These are phyloP conservation scores for Gephyroberyx darwinii DNA, from an alignment of 2,797 vertebrate genomes.

Conservation along the genomic window DNA sequence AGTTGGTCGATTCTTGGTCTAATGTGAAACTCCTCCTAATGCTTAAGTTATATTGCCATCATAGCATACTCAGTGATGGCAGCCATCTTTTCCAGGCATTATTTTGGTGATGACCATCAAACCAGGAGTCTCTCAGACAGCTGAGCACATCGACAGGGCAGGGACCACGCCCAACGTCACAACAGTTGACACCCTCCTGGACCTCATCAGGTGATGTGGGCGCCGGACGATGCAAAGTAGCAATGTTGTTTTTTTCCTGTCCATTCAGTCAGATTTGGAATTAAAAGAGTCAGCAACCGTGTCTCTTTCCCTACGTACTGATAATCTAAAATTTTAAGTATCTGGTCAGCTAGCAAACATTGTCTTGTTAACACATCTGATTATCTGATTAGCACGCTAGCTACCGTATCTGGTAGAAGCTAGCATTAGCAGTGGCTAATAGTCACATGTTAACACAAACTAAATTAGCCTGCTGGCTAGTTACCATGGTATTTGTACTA, in stretches of 20 bases:
- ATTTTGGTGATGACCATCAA: conserved; percentile 93
- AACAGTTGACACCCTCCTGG: conserved; percentile 93
- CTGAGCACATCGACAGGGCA: conserved; percentile 87
- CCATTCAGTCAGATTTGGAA: too few species aligned
- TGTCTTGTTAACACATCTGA: too few species aligned
- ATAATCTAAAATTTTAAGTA: too few species aligned
- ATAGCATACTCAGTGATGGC: not conserved
- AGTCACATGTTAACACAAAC: too few species aligned
- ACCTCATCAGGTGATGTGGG: conserved; percentile 85
- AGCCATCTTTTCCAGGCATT: conserved; percentile 82
- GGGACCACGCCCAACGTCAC: conserved; percentile 91
- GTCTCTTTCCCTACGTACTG: too few species aligned
- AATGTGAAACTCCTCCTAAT: not conserved
- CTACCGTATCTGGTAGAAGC: too few species aligned
- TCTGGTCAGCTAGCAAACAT: too few species aligned
- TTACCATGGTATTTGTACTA: too few species aligned
- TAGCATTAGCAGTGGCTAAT: too few species aligned
- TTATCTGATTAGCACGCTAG: too few species aligned
- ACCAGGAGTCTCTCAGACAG: conserved; percentile 90
- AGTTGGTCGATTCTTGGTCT: not conserved
- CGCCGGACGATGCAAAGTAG: not conserved
- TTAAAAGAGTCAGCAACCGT: too few species aligned
- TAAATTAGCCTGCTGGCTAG: too few species aligned
- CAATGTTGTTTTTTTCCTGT: not conserved
- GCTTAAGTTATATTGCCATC: not conserved